Evolutionary conservation across 2,888 invertebrate genomes (phyloP).

Genomic region (Tyria jacobaeae): DNA sequence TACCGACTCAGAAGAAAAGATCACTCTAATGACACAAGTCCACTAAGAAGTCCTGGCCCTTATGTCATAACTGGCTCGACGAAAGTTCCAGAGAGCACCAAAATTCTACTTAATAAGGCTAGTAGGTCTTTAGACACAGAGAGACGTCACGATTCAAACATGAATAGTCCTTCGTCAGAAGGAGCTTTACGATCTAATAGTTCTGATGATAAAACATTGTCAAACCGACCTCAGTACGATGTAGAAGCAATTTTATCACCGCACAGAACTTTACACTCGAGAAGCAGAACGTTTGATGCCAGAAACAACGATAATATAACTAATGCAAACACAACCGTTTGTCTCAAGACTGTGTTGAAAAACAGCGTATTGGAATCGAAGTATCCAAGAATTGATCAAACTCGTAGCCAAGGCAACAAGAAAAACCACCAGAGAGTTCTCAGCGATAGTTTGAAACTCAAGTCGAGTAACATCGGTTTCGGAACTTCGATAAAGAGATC

Average conservation of each 20-base stretch:
- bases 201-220: conserved; percentile 81
- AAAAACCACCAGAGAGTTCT: conserved; percentile 53
- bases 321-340: conserved; percentile 72
- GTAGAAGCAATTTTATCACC: conserved; percentile 74
- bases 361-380: conserved; percentile 77
- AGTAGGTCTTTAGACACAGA: conserved; percentile 79
- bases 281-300: conserved; percentile 84
- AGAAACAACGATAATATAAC: conserved; percentile 73
- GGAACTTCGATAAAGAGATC: conserved; percentile 88
- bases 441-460: conserved; percentile 64
- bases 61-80: conserved; percentile 82
- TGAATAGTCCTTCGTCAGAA: conserved; percentile 80
- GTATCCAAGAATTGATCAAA: conserved; percentile 77
- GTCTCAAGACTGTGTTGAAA: conserved; percentile 77
- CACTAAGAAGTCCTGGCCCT: conserved; percentile 78
- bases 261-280: conserved; percentile 82
- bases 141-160: conserved; percentile 67
- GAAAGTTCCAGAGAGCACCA: conserved; percentile 70
- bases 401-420: conserved; percentile 76
- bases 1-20: conserved; percentile 78
- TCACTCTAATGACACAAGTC: conserved; percentile 74
- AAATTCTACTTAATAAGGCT: conserved; percentile 70
- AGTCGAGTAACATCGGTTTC: conserved; percentile 61
- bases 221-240: conserved; percentile 74
- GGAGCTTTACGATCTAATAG: conserved; percentile 72